Percentiles rank a stretch among this genome's conserved stretches.
Evolutionary conservation across 2,888 invertebrate species (phyloP).

Genomic region (Erebia epiphron): DNA sequence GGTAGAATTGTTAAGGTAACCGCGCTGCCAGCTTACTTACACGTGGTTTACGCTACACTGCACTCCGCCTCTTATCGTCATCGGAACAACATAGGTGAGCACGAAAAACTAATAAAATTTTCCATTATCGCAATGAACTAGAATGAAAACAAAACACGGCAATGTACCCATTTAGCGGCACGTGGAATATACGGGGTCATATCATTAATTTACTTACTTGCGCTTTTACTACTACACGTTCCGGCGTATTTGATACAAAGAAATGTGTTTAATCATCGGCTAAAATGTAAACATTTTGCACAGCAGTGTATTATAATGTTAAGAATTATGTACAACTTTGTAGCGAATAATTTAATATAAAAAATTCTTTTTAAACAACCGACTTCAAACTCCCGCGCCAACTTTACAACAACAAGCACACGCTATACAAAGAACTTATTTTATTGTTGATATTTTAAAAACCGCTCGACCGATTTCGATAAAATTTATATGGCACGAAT

Average conservation of each 20-base stretch:
- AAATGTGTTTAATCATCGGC: constrained; percentile 13
- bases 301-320: not conserved
- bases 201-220: constrained; percentile 40
- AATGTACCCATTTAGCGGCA: constrained; percentile 49
- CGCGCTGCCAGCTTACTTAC: constrained; percentile 44
- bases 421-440: too few species aligned
- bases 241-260: constrained; percentile 17
- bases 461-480: too few species aligned
- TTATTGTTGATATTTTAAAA: too few species aligned
- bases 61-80: constrained; percentile 60
- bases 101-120: constrained; percentile 70
- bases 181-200: constrained; percentile 52
- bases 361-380: too few species aligned
- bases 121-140: constrained; percentile 61
- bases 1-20: constrained; percentile 31
- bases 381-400: too few species aligned
- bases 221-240: constrained; percentile 23
- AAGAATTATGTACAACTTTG: not conserved
- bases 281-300: constrained; percentile 19
- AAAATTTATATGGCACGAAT: too few species aligned
- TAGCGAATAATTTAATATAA: too few species aligned
- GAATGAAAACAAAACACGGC: constrained; percentile 57
- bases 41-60: constrained; percentile 52
- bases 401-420: too few species aligned
- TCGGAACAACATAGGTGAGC: constrained; percentile 64